A percentile compares a stretch with the other conserved stretches of the same genome.
Conservation (phyloP, 92 coral and sea anemone genomes). For the Epizoanthus scotinus region DNA sequence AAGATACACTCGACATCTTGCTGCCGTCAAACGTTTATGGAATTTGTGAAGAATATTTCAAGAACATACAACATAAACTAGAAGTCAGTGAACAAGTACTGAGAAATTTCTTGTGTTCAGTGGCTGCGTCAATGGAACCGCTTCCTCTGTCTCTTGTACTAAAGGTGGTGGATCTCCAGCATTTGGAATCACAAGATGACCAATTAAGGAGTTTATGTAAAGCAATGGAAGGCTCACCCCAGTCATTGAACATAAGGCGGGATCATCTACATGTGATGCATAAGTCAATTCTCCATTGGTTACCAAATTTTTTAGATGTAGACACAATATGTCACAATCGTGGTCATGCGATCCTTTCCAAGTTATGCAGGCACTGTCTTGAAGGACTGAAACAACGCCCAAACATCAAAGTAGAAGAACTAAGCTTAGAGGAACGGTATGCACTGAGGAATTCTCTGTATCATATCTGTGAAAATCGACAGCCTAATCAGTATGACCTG, state of each 20-base stretch:
- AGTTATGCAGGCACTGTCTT: neutral
- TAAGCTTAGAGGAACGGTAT: constrained; percentile 10
- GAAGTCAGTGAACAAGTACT: constrained; percentile 13
- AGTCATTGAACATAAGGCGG: neutral
- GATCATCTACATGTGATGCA: neutral
- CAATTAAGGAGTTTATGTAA: neutral
- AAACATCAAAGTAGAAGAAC: constrained; percentile 2
- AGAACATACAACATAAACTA: constrained; percentile 13
- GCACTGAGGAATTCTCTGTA: constrained; percentile 20
- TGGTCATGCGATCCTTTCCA: constrained; percentile 19
- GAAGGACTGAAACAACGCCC: neutral
- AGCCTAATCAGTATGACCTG: neutral
- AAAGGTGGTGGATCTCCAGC: constrained; percentile 1
- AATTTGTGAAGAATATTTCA: constrained; percentile 21
- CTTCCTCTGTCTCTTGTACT: constrained; percentile 20
- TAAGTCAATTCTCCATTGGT: neutral
- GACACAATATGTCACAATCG: neutral
- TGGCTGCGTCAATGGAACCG: constrained; percentile 42
- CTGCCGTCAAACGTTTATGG: constrained; percentile 17
- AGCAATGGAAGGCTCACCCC: constrained; percentile 21
- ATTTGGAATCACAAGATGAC: neutral
- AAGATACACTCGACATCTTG: constrained; percentile 24
- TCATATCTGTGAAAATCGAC: constrained; percentile 5
- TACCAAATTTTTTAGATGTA: neutral
- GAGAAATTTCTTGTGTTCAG: constrained; percentile 26